Conservation (phyloP, 53 echinoderm and acorn worm genomes). For the Crossaster papposus region DNA sequence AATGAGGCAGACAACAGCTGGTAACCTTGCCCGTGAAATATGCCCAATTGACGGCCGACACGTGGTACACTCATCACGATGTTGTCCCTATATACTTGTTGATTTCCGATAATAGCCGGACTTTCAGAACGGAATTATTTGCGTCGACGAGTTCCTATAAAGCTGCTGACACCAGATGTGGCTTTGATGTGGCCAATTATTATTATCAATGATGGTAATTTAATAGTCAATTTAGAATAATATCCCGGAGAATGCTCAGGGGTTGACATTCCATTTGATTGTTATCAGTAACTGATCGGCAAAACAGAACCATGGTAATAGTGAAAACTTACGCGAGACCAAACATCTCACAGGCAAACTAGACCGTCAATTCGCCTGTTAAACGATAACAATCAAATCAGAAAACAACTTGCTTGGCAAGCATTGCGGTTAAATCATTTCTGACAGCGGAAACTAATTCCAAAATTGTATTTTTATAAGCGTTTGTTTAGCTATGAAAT, state of each 20-base stretch:
- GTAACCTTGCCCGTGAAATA: constrained; percentile 44
- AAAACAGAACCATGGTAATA: not conserved
- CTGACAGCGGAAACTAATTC: not conserved
- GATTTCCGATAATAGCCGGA: not conserved
- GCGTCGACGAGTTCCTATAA: not conserved
- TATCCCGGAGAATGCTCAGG: constrained; percentile 8
- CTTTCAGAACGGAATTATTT: constrained; percentile 15
- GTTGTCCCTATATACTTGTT: not conserved
- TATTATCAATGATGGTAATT: constrained; percentile 40
- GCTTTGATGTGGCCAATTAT: constrained; percentile 33
- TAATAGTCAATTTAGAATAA: constrained; percentile 31
- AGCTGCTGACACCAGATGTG: constrained; percentile 2
- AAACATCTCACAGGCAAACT: not conserved
- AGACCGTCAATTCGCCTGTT: not conserved
- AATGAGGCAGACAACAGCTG: not conserved
- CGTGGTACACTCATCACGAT: constrained; percentile 18
- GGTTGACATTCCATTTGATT: not conserved
- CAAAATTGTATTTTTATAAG: not conserved
- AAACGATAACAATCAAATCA: not conserved
- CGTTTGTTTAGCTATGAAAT: not conserved
- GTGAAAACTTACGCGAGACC: not conserved
- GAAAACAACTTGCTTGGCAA: not conserved
- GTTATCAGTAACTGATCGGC: constrained; percentile 32
- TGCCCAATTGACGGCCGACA: constrained; percentile 27
- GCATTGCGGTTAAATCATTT: not conserved